phyloP scores from a whole-genome alignment of 2,888 invertebrate genomes.

The Alloplasta piceator region DNA sequence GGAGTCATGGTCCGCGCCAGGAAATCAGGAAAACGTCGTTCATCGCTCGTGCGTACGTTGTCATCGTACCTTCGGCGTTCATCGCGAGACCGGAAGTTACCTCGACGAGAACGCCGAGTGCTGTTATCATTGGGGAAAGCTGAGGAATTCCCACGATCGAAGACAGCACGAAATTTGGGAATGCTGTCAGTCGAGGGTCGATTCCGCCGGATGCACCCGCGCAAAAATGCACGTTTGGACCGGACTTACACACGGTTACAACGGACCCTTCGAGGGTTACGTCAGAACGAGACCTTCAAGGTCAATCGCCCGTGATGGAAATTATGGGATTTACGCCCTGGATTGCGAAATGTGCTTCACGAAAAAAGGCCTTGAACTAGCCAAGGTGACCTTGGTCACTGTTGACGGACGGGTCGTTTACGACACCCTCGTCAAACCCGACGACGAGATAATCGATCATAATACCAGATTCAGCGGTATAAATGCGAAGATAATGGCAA shows the following conservation, averaged over 20 bases:
- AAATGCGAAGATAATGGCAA: constrained; percentile 86
- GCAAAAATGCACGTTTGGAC: constrained; percentile 91
- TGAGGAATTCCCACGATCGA: constrained; percentile 82
- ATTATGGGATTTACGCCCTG: constrained; percentile 89
- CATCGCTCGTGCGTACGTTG: constrained; percentile 87
- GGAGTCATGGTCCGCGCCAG: background rate
- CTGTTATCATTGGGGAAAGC: constrained; percentile 94
- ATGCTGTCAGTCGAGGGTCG: constrained; percentile 86
- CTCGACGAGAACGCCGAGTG: constrained; percentile 87
- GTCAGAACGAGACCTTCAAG: constrained; percentile 85
- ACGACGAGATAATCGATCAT: constrained; percentile 93
- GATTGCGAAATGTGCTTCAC: constrained; percentile 99
- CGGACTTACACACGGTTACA: constrained; percentile 88
- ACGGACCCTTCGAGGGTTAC: constrained; percentile 89
- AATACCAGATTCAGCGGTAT: constrained; percentile 99
- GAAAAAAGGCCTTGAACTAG: constrained; percentile 92
- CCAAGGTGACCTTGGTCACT: constrained; percentile 93
- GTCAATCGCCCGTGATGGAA: constrained; percentile 84
- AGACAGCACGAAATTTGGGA: constrained; percentile 82
- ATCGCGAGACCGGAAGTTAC: constrained; percentile 88
- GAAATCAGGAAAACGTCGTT: no score
- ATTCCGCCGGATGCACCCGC: constrained; percentile 87
- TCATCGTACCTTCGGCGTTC: constrained; percentile 88
- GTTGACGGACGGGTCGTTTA: constrained; percentile 90
- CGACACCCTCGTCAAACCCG: constrained; percentile 93